These are phyloP conservation scores for Danaus melanippus DNA, from an alignment of 1,140 invertebrate species.

Conservation along the genomic window DNA sequence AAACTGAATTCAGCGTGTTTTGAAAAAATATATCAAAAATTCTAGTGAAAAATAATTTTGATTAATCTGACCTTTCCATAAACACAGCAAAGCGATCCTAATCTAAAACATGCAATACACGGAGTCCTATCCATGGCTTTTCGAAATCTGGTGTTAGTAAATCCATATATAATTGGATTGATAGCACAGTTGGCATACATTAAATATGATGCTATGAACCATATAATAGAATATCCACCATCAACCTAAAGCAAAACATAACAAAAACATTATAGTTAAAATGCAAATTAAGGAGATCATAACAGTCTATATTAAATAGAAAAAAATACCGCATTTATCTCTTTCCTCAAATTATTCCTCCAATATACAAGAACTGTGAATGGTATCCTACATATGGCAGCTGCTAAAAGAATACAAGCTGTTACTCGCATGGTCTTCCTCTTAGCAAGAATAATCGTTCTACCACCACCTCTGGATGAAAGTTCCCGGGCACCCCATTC, in stretches of 20 bases:
- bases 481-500: conserved; percentile 47
- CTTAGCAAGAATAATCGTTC: conserved; percentile 73
- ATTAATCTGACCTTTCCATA: conserved; percentile 32
- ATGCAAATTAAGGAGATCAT: too few species aligned
- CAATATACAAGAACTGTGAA: conserved; percentile 79
- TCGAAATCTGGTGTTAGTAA: conserved; percentile 78
- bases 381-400: conserved; percentile 78
- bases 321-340: conserved; percentile 55
- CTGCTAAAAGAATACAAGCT: conserved; percentile 78
- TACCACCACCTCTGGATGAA: conserved; percentile 37
- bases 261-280: conserved; percentile 1
- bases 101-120: conserved; percentile 55
- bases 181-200: conserved; percentile 80
- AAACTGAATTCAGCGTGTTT: too few species aligned
- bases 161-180: conserved; percentile 83
- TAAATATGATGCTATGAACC: conserved; percentile 78
- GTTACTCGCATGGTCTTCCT: conserved; percentile 79
- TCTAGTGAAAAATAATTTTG: not conserved
- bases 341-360: conserved; percentile 70
- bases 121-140: conserved; percentile 74
- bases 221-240: conserved; percentile 71
- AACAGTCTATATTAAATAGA: not conserved
- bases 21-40: too few species aligned
- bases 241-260: conserved; percentile 52
- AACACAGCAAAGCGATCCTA: conserved; percentile 55